Evolutionary conservation across 1,140 invertebrate species (phyloP), one percentile per base, ranked within the genome.

Genomic region (Drosophila chauvacae): DNA sequence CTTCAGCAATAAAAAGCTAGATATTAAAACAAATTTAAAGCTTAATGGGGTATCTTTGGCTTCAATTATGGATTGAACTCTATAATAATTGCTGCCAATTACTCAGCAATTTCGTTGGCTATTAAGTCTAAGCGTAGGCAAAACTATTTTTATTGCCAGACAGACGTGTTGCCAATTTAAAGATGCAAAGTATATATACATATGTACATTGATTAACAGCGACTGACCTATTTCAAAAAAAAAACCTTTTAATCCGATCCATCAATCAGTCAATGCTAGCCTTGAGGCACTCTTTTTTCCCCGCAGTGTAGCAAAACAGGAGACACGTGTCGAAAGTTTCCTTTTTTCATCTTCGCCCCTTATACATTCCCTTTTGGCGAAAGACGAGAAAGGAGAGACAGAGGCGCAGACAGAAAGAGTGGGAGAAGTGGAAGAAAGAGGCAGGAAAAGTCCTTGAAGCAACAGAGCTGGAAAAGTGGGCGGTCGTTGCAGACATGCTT

Each of bases 401-500:
- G 45, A 41, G 28, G 44, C 53, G 35, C 44, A 51, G 60, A 48
- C 60, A 45, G 58, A 45, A 9, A 7, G 45, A 16, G 28, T 23
- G 39, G 23, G 65, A 13, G 35, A 37, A 23, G 37, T 20, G 26
- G 45, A n/a, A 4, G 18, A 44, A 45, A 53, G 37, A 30, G 57
- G 75, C 74, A 56, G 65, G 64, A 77, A 87, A 80, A 77, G 83
- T 87, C 83, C 83, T 87, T 87, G 84, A 87, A 83, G 81, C 81
- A 83, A 88, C 76, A 82, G 83, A 76, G 61, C 75, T 28, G 11
- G 20, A 37, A 51, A 50, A 30, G 48, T 20, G 53, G 69, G 69
- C 28, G 55, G 66, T 20, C 61, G 57, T 37, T 65, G 55, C 55
- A 64, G 66, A 64, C 75, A 61, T 23, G 50, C 75, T 42, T 69